Evolutionary conservation across 30 jellyfish, hydroid and myxozoan genomes (phyloP).

Genomic region (Mastigias papua): DNA sequence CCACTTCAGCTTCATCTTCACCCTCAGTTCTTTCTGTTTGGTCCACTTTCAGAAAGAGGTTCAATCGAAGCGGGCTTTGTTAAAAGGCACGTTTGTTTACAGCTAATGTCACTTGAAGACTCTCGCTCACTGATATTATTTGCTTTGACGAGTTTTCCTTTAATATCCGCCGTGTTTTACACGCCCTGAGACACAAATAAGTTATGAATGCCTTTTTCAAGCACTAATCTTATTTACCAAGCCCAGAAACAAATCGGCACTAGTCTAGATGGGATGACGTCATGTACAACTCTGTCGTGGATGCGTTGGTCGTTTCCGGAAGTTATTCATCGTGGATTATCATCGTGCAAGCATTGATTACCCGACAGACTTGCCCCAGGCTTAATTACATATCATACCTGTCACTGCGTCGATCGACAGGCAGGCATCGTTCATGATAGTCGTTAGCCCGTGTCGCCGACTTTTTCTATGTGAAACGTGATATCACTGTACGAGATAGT

Average conservation of each 20-base stretch:
- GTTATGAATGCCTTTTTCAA: slow-evolving; percentile 22
- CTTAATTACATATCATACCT: not conserved
- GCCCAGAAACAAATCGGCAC: slow-evolving; percentile 21
- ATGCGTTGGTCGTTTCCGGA: slow-evolving; percentile 37
- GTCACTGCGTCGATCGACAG: not conserved
- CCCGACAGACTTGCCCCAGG: slow-evolving; percentile 51
- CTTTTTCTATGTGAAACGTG: not conserved
- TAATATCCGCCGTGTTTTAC: slow-evolving; percentile 39
- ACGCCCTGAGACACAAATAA: slow-evolving; percentile 27
- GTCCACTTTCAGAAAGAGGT: not conserved
- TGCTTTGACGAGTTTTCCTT: slow-evolving; percentile 27
- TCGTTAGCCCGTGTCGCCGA: not conserved
- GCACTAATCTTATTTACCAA: slow-evolving; percentile 36
- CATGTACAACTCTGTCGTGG: slow-evolving; percentile 22
- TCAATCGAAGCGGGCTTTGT: not conserved
- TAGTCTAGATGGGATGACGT: slow-evolving; percentile 34
- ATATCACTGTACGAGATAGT: not conserved
- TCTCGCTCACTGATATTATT: slow-evolving; percentile 2
- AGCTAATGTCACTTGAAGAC: not conserved
- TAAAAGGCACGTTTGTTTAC: not conserved
- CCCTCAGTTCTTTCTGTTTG: too few species aligned
- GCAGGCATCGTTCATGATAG: not conserved
- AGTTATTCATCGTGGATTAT: slow-evolving; percentile 36
- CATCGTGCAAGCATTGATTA: slow-evolving; percentile 15
- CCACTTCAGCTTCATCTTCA: too few species aligned